Base-by-base conservation (phyloP, 2,797 vertebrate species). In the Sebastes ruberrimus region DNA sequence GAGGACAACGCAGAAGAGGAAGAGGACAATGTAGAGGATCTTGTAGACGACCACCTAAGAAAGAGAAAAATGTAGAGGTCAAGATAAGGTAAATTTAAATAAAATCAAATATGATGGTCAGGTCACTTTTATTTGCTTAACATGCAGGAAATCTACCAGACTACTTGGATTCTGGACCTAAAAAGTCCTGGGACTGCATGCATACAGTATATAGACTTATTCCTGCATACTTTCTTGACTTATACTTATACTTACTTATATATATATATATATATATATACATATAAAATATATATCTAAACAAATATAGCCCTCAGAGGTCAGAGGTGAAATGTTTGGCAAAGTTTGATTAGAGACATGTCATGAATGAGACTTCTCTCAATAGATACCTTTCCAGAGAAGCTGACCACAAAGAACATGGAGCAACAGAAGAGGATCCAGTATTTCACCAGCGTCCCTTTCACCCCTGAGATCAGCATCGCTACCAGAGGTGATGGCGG, bases 401-500 rank as follows among this genome's bases (percentile, higher is more conserved):
- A 96, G 92, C 96, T 96, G 91, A 95, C 78, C 18, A 96, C 76
- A 73, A 96, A 96, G 89, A 96, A 95, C 93, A 96, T 95, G 77
- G 92, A 93, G 69, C 94, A 95, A 69, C 96, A 97, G 91, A 95
- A 94, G 65, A 95, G 92, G 80, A 96, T 96, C 95, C 95, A 95
- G 89, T 95, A 95, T 87, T 97, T 95, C 67, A 95, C 94, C 76
- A 94, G 85, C 0, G 49, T 62, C 32, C 91, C 94, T 74, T 93
- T 95, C 2, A 96, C 72, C 30, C 95, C 86, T 11, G 90, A 75
- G 59, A 94, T 95, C 49, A 96, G 38, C 87, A 96, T 80, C 3
- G 88, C 89, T 59, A 94, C 78, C 52, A 97, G 74, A 57, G 88
- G 83, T 6, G 94, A 92, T 0, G 92, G 72, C 7, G 85, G 83